Evolutionary conservation across 2,797 vertebrate genomes (phyloP), one percentile per base, ranked within the genome.

Genomic region (Premnoplex brunnescens): DNA sequence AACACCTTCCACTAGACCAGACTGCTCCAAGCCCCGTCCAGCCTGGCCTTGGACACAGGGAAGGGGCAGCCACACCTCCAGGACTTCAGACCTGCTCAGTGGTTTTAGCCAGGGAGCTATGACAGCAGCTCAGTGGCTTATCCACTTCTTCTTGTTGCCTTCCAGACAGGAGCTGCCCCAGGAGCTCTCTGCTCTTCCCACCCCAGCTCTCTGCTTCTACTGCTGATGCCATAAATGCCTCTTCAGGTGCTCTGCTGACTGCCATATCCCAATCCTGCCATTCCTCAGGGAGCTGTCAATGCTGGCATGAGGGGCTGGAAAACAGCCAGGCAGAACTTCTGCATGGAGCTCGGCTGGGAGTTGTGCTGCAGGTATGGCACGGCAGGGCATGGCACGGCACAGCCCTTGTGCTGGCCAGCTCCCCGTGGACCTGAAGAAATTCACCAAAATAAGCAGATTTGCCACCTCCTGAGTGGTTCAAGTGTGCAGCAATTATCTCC

Each of bases 401-500:
- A 0, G 69, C 49, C 44, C 59, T 30, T 26, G 15, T 17, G 59
- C 44, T 0, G 1, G 48, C 36, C 83, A 92, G 32, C 59, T 64
- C 49, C 34, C 49, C 8, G 18, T 8, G 60, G 28, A 37, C 62
- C 19, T 5, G 0, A 43, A 72, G 49, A 46, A 72, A 83, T 85
- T 85, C 62, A n/a, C 68, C 87, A 14, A 68, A 90, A 52, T 37
- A 7, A 43, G 52, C 32, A 58, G 27, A 46, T 20, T 58, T 7
- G 34, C 32, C 81, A 16, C 49, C 66, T 79, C 56, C 54, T 12
- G 20, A 62, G 75, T 49, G 69, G 72, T 71, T 87, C 36, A 2
- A 22, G 48, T 15, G 54, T 6, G 52, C 91, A 68, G 91, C 82
- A 94, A 93, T 89, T 90, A 95, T 89, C 91, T 95, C 77, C 94